Evolutionary conservation across 2,797 vertebrate species (phyloP), one percentile per base, ranked within the genome.

Genomic region (Otolemur crassicaudatus): DNA sequence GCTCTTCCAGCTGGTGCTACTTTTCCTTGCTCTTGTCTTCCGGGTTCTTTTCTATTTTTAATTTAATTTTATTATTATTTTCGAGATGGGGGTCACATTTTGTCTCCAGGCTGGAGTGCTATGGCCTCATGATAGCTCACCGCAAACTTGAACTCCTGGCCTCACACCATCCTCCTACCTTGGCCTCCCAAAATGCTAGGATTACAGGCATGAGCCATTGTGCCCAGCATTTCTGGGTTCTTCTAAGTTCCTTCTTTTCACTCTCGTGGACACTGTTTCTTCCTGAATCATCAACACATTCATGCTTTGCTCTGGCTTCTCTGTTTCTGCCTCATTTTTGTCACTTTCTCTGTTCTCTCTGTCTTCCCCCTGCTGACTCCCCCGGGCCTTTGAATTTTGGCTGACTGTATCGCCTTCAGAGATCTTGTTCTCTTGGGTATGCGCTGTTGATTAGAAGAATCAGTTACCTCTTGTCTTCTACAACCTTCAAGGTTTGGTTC

Each of bases 401-500:
- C 49, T 65, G 73, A 16, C 76, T 77, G n/a, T 53, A 4, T 13
- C 20, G 63, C 20, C 37, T 60, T 63, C n/a, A 2, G 56, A 94
- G 58, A n/a, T 53, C 40, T 49, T 40, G 27, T 31, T 91, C 2
- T 81, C 75, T 23, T 23, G 23, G 34, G 31, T 29, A 5, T 61
- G 53, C 11, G 19, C 53, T 82, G 11, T 37, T 89, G 61, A 81
- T 90, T 70, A 37, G 37, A 34, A 34, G 2, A 85, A 40, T 22
- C 25, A 23, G 58, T 70, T 79, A 40, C 16, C 31, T 65, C 20
- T 17, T 43, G 22, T 75, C 81, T 87, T 75, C 40, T 82, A 25
- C 87, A 91, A 91, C 27, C 75, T 85, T 96, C 53, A 82, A 80
- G 13, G 23, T 94, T 83, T 92, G 77, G 27, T 31, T 77, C 49